A percentile compares a stretch with the other conserved stretches of the same genome.
Evolutionary conservation across 2,113 vertebrate species (phyloP).

Genomic region (Nicator chloris): DNA sequence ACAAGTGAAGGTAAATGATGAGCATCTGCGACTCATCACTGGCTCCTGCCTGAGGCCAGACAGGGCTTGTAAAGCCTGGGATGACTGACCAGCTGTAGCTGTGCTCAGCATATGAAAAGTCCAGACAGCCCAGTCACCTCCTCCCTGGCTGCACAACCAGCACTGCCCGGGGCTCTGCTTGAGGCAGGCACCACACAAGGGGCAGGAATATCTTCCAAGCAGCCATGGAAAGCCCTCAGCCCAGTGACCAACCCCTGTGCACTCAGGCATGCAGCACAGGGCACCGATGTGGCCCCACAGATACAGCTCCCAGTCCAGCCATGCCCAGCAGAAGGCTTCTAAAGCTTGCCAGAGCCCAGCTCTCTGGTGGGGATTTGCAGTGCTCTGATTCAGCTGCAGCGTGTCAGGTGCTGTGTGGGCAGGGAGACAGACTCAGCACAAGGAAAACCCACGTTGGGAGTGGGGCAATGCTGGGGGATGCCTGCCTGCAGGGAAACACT

Average conservation of each 20-base stretch:
- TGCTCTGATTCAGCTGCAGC: neutral
- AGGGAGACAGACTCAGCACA: neutral
- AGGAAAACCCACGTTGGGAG: neutral
- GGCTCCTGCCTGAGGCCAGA: neutral
- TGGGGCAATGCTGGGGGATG: neutral
- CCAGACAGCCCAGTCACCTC: neutral
- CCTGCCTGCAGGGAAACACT: neutral
- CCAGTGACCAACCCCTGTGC: neutral
- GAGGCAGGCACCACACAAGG: neutral
- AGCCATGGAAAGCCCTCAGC: neutral
- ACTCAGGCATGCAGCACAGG: fast-evolving
- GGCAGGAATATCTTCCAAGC: neutral
- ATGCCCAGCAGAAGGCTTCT: neutral
- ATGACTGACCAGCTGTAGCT: neutral
- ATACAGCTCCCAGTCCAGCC: fast-evolving
- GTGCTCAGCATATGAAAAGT: neutral
- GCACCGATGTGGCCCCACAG: neutral
- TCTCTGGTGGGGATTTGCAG: neutral
- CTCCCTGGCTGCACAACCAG: neutral
- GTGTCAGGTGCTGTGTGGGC: conserved; percentile 4
- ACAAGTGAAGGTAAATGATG: neutral
- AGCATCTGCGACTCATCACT: fast-evolving
- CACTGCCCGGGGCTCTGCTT: fast-evolving
- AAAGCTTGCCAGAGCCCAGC: neutral
- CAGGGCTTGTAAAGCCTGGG: neutral